Evolutionary conservation across 2,797 vertebrate species (phyloP).

Genomic region (Galagoides demidoff): DNA sequence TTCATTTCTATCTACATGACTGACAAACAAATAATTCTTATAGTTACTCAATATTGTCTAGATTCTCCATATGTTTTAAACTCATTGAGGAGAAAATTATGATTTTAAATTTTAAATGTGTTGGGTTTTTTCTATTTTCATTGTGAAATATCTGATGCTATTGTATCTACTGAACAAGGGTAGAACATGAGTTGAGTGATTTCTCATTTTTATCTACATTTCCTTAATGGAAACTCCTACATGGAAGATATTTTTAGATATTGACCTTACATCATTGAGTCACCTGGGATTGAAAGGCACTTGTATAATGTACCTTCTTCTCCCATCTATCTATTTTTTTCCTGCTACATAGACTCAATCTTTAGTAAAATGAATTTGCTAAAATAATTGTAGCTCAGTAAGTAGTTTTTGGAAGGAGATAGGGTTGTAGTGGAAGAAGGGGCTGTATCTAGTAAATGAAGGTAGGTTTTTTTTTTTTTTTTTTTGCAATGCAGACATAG

Average conservation of each 20-base stretch:
- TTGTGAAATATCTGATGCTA: neutral
- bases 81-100: neutral
- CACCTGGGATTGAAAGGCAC: neutral
- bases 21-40: conserved; percentile 28
- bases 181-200: neutral
- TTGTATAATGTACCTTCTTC: neutral
- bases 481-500: neutral
- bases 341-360: neutral
- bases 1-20: neutral
- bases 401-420: neutral
- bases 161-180: neutral
- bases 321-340: neutral
- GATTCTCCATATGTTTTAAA: neutral
- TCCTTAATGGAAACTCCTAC: neutral
- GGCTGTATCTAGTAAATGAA: neutral
- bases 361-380: neutral
- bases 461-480: neutral
- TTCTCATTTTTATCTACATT: neutral
- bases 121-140: neutral
- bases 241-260: neutral
- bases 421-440: neutral
- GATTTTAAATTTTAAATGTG: neutral
- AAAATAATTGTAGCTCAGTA: neutral
- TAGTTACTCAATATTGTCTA: neutral
- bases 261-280: neutral